These are phyloP conservation scores for Prenolepis imparis DNA, from an alignment of 2,888 invertebrate species.

Conservation along the genomic window DNA sequence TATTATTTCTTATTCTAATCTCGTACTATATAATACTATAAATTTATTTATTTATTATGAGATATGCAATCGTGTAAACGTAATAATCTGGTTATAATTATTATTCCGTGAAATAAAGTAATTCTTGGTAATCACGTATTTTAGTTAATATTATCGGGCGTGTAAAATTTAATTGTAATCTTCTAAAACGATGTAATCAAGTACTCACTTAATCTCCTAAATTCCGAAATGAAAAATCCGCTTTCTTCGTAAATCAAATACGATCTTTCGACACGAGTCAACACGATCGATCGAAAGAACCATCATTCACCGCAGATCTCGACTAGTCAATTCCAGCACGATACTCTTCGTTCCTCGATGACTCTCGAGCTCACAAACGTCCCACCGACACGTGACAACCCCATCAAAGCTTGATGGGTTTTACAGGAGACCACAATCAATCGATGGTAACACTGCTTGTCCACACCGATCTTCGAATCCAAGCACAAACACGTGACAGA, in stretches of 20 bases:
- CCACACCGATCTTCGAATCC: constrained; percentile 44
- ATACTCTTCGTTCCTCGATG: constrained; percentile 53
- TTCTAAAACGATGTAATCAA: not conserved
- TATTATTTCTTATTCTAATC: constrained; percentile 3
- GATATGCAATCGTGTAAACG: not conserved
- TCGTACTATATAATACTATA: constrained; percentile 7
- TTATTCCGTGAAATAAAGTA: not conserved
- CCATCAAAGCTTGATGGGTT: constrained; percentile 56
- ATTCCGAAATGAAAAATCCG: constrained; percentile 3
- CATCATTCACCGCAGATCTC: constrained; percentile 44
- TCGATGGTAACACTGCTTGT: constrained; percentile 51
- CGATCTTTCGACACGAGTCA: constrained; percentile 17
- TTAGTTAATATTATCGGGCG: not conserved
- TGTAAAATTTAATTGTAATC: not conserved
- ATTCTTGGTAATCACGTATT: not conserved
- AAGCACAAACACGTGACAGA: constrained; percentile 46
- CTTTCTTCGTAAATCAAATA: constrained; percentile 19
- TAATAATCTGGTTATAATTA: not conserved
- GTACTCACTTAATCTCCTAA: constrained; percentile 30
- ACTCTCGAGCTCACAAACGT: constrained; percentile 53
- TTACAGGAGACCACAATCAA: constrained; percentile 57
- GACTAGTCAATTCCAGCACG: constrained; percentile 50
- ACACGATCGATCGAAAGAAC: constrained; percentile 48
- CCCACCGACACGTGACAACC: constrained; percentile 56
- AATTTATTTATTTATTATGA: constrained; percentile 34